These are phyloP conservation scores for Labroides dimidiatus DNA, from an alignment of 2,797 vertebrate species.

Conservation along the genomic window DNA sequence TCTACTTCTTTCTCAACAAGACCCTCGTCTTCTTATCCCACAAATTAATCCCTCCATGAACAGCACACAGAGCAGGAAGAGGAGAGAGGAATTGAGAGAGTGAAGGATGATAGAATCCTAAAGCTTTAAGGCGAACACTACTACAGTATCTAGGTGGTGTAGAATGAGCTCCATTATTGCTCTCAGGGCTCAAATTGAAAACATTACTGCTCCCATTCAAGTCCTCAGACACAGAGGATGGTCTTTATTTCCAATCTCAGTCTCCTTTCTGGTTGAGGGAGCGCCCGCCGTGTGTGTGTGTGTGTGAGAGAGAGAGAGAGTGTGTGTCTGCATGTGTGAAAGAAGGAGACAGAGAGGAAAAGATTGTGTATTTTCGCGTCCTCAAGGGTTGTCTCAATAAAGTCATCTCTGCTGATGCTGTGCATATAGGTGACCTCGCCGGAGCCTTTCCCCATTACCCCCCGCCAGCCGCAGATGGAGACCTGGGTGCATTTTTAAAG, in stretches of 20 bases:
- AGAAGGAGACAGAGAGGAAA: not conserved
- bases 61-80: conserved; percentile 49
- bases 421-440: conserved; percentile 75
- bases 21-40: conserved; percentile 46
- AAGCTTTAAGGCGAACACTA: conserved; percentile 73
- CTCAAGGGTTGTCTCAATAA: conserved; percentile 59
- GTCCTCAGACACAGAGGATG: conserved; percentile 80
- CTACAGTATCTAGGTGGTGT: conserved; percentile 77
- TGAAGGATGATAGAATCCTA: conserved; percentile 75
- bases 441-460: conserved; percentile 69
- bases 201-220: conserved; percentile 82
- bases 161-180: conserved; percentile 83
- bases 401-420: conserved; percentile 66
- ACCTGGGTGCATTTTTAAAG: conserved; percentile 75
- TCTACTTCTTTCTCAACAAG: conserved; percentile 37
- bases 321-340: conserved; percentile 15
- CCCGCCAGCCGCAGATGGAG: conserved; percentile 60
- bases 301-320: conserved; percentile 15
- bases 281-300: conserved; percentile 43
- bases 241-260: conserved; percentile 81
- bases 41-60: conserved; percentile 78
- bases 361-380: conserved; percentile 60
- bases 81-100: conserved; percentile 62
- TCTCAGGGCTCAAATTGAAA: conserved; percentile 83
- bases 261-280: conserved; percentile 80